A percentile compares a stretch with the other conserved stretches of the same genome.
phyloP scores from a whole-genome alignment of 2,797 vertebrate genomes.

The Silurus aristotelis region DNA sequence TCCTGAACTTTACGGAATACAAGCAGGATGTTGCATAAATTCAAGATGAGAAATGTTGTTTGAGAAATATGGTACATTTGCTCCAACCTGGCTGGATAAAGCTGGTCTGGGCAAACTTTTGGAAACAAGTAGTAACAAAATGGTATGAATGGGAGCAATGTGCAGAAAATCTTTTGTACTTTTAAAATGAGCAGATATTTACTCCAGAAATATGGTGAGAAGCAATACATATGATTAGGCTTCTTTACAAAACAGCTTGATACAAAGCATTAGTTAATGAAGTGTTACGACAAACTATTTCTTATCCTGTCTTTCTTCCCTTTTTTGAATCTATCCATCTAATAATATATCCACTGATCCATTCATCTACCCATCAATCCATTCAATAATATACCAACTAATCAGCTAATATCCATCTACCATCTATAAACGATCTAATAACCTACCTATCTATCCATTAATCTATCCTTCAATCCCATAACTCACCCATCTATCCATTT shows the following conservation, averaged over 20 bases:
- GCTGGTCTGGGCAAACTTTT: constrained; percentile 23
- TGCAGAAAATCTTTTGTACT: too few relatives aligned
- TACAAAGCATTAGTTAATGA: constrained; percentile 4
- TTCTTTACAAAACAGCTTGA: not conserved
- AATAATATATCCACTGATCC: too few relatives aligned
- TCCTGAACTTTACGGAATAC: not conserved
- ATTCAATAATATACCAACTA: too few relatives aligned
- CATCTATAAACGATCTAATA: too few relatives aligned
- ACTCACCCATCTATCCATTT: too few relatives aligned
- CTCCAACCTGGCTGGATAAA: constrained; percentile 19
- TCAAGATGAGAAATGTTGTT: constrained; percentile 1
- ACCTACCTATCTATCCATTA: too few relatives aligned
- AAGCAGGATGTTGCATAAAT: constrained; percentile 43
- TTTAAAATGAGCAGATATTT: too few relatives aligned
- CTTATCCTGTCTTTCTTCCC: not conserved
- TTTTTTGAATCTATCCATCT: not conserved
- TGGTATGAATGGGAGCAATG: too few relatives aligned
- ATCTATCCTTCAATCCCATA: too few relatives aligned
- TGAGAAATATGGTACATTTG: constrained; percentile 22
- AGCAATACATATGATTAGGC: not conserved
- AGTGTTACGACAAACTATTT: not conserved
- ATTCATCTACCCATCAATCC: not conserved
- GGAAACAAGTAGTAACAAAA: not conserved
- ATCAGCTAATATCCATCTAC: too few relatives aligned
- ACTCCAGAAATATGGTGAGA: not conserved